A percentile compares a stretch with the other conserved stretches of the same genome.
Evolutionary conservation across 2,888 invertebrate genomes (phyloP).

Genomic region (Spicauda simplicius): DNA sequence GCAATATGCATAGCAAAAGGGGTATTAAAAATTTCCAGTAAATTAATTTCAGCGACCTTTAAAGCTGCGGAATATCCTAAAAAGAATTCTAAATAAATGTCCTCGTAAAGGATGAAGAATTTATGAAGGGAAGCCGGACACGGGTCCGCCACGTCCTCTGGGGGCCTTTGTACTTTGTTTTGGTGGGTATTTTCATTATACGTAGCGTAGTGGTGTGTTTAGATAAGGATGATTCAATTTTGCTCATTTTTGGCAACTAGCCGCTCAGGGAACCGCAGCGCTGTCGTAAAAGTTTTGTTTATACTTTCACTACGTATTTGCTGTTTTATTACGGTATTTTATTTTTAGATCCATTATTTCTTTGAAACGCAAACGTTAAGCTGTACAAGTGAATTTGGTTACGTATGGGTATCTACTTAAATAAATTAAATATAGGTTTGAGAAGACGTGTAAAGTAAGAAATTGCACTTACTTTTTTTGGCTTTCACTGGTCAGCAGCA

Average conservation of each 20-base stretch:
- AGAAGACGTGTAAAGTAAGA: too few species aligned
- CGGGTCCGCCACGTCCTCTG: conserved; percentile 19
- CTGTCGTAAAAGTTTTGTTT: conserved; percentile 7
- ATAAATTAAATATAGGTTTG: too few species aligned
- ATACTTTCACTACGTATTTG: background rate
- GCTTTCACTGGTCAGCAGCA: too few species aligned
- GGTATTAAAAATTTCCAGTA: conserved; percentile 33
- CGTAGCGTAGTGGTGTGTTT: conserved; percentile 19
- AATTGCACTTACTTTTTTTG: too few species aligned
- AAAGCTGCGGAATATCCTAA: conserved; percentile 20
- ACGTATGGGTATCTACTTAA: too few species aligned
- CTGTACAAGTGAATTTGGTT: too few species aligned
- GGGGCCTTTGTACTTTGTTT: conserved; percentile 32
- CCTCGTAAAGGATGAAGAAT: conserved; percentile 34
- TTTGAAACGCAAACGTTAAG: background rate
- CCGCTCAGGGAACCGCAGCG: background rate
- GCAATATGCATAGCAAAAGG: conserved; percentile 19
- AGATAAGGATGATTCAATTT: conserved; percentile 33
- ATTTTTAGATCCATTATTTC: background rate
- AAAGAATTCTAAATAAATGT: conserved; percentile 37
- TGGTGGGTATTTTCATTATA: conserved; percentile 31
- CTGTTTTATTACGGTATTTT: background rate
- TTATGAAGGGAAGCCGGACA: conserved; percentile 35
- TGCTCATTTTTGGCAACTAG: background rate
- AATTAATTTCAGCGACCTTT: conserved; percentile 33